phyloP scores from a whole-genome alignment of 2,797 vertebrate genomes.

The Notoglanidium macrostoma region DNA sequence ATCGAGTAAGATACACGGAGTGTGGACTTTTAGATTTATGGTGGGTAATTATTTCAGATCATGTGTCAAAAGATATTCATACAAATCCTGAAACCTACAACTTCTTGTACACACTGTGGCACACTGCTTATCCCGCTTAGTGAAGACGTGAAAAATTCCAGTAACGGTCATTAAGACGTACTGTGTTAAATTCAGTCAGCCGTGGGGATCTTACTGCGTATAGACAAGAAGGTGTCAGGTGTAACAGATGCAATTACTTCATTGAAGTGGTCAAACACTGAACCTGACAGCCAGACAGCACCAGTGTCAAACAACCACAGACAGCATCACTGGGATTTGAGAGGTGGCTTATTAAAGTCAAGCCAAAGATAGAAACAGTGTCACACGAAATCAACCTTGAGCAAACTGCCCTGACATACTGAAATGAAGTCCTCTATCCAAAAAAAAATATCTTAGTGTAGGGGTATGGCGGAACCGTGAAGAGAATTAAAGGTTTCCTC shows the following conservation, averaged over 20 bases:
- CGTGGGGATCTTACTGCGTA: background rate
- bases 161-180: background rate
- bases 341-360: constrained; percentile 25
- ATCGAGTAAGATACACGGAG: background rate
- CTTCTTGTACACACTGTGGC: background rate
- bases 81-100: background rate
- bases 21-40: background rate
- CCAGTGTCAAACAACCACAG: constrained; percentile 10
- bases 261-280: constrained; percentile 20
- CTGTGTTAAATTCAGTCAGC: background rate
- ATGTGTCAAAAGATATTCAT: background rate
- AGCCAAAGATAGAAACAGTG: constrained; percentile 33
- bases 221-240: constrained; percentile 10
- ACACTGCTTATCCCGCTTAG: background rate
- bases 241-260: constrained; percentile 33
- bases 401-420: constrained; percentile 10
- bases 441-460: background rate
- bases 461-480: background rate
- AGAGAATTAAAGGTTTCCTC: background rate
- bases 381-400: constrained; percentile 28
- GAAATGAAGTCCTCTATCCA: constrained; percentile 19
- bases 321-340: constrained; percentile 31
- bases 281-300: constrained; percentile 29
- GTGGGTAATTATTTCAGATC: background rate
- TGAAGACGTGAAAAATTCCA: background rate